Conservation (phyloP, 2,888 invertebrate genomes). For the Celastrina argiolus region DNA sequence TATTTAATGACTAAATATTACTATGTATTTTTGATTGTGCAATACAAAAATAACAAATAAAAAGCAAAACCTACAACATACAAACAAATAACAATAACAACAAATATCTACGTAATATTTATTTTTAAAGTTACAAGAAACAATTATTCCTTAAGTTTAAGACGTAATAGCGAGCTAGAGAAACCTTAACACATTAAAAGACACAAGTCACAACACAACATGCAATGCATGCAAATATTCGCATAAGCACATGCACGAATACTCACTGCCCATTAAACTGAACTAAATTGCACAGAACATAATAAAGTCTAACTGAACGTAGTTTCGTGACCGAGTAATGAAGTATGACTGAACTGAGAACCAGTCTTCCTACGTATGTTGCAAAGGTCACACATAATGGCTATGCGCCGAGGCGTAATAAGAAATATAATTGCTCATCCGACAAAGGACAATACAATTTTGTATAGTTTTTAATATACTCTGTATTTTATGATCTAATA, state of each 20-base stretch:
- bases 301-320: not conserved
- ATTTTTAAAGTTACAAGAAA: not conserved
- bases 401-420: conserved; percentile 8
- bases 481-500: not conserved
- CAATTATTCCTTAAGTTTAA: not conserved
- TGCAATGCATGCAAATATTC: conserved; percentile 19
- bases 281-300: conserved; percentile 13
- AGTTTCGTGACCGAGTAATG: not conserved
- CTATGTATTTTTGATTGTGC: not conserved
- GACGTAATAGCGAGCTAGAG: not conserved
- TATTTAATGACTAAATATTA: not conserved
- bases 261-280: conserved; percentile 24
- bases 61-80: no score
- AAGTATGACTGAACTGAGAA: not conserved
- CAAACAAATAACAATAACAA: no score
- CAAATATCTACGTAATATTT: not conserved
- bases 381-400: conserved; percentile 16
- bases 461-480: not conserved
- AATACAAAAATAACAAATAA: not conserved
- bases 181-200: not conserved
- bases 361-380: conserved; percentile 11
- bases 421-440: not conserved
- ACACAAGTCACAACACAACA: not conserved
- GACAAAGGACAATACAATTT: conserved; percentile 11
- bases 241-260: conserved; percentile 1